These are phyloP conservation scores for Rhinogobius similis DNA, from an alignment of 2,113 vertebrate genomes.

Conservation along the genomic window DNA sequence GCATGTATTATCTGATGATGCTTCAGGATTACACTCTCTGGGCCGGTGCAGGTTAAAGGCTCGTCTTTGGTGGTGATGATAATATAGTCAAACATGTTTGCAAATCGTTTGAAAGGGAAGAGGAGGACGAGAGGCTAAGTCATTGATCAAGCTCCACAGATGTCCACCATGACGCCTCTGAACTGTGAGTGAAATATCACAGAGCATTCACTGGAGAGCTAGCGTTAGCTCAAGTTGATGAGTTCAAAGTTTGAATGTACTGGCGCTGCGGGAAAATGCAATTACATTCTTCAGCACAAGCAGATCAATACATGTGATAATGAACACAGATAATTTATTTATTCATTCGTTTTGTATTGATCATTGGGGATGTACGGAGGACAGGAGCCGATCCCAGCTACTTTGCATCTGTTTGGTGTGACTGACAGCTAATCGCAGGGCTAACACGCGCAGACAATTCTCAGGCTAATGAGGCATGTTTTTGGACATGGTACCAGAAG, in stretches of 20 bases:
- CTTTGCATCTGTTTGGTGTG: neutral
- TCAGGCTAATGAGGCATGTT: neutral
- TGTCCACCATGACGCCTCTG: neutral
- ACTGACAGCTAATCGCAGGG: neutral
- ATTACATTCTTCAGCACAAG: neutral
- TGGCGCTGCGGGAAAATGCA: neutral
- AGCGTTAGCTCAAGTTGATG: neutral
- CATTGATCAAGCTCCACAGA: neutral
- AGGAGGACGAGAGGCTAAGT: neutral
- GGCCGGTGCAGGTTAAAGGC: neutral
- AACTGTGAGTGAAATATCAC: neutral
- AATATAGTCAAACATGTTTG: neutral
- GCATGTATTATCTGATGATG: slow-evolving; percentile 5
- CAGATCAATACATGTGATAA: neutral
- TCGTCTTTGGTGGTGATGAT: neutral
- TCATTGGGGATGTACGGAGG: neutral
- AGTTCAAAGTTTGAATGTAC: neutral
- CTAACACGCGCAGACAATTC: neutral
- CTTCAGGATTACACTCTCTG: neutral
- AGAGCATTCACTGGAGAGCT: neutral
- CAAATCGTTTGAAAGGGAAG: neutral
- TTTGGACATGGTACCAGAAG: neutral
- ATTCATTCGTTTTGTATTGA: neutral
- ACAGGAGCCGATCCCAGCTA: neutral
- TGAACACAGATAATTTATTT: neutral